Percentiles rank a stretch among this genome's conserved stretches.
phyloP scores from a whole-genome alignment of 2,113 vertebrate genomes.

The Podarcis cretensis region DNA sequence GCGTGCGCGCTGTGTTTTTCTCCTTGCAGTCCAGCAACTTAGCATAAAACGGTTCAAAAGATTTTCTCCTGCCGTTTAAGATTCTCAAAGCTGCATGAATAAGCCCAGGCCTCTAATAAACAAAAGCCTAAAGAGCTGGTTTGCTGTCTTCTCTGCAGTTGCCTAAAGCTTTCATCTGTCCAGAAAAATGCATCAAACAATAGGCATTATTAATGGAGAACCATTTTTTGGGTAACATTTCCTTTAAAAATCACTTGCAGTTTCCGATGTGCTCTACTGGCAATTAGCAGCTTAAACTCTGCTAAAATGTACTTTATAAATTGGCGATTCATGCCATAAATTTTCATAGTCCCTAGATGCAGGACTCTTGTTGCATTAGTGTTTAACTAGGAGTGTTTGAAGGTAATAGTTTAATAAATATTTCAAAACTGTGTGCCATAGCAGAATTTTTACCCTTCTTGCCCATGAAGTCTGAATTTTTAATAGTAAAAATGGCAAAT shows the following conservation, averaged over 20 bases:
- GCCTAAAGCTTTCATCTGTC: conserved; percentile 64
- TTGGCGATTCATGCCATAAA: conserved; percentile 14
- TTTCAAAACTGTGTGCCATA: conserved; percentile 33
- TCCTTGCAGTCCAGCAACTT: conserved; percentile 22
- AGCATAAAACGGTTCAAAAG: background rate
- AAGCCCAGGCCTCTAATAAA: conserved; percentile 57
- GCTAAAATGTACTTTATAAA: conserved; percentile 34
- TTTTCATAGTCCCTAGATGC: conserved; percentile 23
- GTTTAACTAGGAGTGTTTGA: conserved; percentile 51
- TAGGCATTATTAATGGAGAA: conserved; percentile 46
- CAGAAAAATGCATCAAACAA: conserved; percentile 59
- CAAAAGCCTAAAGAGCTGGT: conserved; percentile 55
- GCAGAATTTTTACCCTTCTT: conserved; percentile 59
- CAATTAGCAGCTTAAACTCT: background rate
- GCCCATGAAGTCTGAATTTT: conserved; percentile 21
- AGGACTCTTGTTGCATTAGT: conserved; percentile 43
- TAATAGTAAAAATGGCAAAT: conserved; percentile 32
- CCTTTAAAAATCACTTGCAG: conserved; percentile 29
- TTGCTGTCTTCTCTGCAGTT: conserved; percentile 48
- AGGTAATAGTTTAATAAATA: conserved; percentile 53
- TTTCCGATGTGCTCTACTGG: background rate
- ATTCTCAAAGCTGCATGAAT: conserved; percentile 57
- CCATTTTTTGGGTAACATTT: conserved; percentile 17
- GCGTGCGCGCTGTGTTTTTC: background rate
- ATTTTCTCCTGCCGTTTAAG: conserved; percentile 33